phyloP scores from a whole-genome alignment of 2,888 invertebrate species.

The Melinaea menophilus region DNA sequence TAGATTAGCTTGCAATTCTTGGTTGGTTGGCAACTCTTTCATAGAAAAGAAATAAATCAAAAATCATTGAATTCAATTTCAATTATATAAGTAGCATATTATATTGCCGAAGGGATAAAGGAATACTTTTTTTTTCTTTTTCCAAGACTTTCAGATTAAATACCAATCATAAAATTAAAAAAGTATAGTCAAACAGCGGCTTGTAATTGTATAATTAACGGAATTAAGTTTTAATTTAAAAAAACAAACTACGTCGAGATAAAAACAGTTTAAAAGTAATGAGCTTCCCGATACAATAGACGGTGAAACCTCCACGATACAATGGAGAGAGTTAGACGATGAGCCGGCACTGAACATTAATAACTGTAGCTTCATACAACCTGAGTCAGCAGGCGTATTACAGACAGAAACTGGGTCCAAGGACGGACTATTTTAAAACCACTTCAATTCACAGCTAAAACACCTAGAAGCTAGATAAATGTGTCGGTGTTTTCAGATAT shows the following conservation, averaged over 20 bases:
- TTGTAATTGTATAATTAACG: background rate
- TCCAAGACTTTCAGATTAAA: no score
- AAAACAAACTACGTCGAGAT: slow-evolving; percentile 42
- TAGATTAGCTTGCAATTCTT: background rate
- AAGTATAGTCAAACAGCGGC: no score
- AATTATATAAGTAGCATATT: no score
- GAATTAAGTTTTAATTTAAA: slow-evolving; percentile 11
- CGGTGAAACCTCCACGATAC: slow-evolving; percentile 66
- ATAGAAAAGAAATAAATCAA: no score
- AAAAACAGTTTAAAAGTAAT: slow-evolving; percentile 56
- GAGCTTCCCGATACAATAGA: slow-evolving; percentile 60
- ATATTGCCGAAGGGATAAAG: no score
- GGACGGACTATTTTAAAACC: slow-evolving; percentile 49
- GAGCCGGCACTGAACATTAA: slow-evolving; percentile 36
- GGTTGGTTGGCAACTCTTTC: no score
- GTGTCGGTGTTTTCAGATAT: slow-evolving; percentile 16
- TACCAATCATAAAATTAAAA: no score
- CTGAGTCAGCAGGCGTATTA: slow-evolving; percentile 15
- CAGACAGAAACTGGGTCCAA: slow-evolving; percentile 32
- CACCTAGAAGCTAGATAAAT: slow-evolving; percentile 22
- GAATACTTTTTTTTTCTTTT: no score
- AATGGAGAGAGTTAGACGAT: slow-evolving; percentile 68
- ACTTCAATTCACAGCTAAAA: slow-evolving; percentile 30
- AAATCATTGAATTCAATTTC: no score
- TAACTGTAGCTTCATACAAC: slow-evolving; percentile 22